phyloP scores from a whole-genome alignment of 1,140 invertebrate genomes.

The Drosophila pallidifrons region DNA sequence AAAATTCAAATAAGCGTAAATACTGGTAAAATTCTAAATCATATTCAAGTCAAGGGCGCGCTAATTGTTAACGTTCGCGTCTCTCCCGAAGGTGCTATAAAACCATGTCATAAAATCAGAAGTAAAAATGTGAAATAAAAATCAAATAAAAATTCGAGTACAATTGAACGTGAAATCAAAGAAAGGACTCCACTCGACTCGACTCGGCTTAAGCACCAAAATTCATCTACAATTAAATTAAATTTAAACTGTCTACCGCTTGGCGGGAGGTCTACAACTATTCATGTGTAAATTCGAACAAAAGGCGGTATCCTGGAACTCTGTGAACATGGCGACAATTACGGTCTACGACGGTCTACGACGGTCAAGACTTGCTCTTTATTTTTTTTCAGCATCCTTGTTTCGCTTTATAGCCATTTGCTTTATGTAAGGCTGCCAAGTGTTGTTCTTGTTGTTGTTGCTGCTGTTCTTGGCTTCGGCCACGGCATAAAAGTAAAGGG shows the following conservation, averaged over 20 bases:
- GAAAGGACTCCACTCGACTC: conserved; percentile 27
- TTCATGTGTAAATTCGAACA: conserved; percentile 77
- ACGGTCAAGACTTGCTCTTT: conserved; percentile 19
- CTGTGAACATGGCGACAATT: conserved; percentile 69
- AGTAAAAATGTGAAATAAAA: conserved; percentile 69
- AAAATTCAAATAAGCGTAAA: conserved; percentile 37
- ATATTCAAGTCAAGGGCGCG: conserved; percentile 35
- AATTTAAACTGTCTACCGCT: conserved; percentile 54
- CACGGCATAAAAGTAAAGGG: conserved; percentile 70
- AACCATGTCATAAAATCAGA: conserved; percentile 43
- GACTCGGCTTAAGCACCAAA: conserved; percentile 20
- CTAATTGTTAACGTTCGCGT: conserved; percentile 53
- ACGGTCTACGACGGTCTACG: conserved; percentile 65
- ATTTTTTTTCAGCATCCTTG: conserved; percentile 51
- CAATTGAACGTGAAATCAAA: conserved; percentile 70
- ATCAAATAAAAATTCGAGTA: conserved; percentile 72
- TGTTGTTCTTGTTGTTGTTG: conserved; percentile 67
- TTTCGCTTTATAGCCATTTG: conserved; percentile 78
- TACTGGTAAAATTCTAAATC: conserved; percentile 41
- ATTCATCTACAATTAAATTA: conserved; percentile 76
- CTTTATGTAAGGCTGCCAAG: conserved; percentile 76
- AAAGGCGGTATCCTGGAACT: conserved; percentile 31
- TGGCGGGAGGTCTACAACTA: conserved; percentile 57
- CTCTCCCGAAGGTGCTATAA: conserved; percentile 9
- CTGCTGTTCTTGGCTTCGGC: conserved; percentile 53